Evolutionary conservation across 1,140 invertebrate genomes (phyloP), one percentile per base, ranked within the genome.

Genomic region (Drosophila ironensis): DNA sequence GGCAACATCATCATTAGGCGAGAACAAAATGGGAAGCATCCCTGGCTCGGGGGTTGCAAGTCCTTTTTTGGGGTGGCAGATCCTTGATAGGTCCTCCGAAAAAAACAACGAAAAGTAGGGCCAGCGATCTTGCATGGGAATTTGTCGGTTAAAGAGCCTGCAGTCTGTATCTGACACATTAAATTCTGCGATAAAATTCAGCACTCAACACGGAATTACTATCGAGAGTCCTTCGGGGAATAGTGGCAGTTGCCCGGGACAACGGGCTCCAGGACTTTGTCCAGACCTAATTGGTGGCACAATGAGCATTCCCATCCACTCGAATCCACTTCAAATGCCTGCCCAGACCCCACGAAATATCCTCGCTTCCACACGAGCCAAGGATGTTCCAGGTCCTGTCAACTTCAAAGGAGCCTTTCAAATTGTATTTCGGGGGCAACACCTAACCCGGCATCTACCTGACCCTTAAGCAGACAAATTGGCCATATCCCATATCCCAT

Each of bases 321-420:
- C 19, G 20, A 47, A 61, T 61, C 40, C 54, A 48, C 56, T 63
- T 63, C 44, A 48, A 48, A 47, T 47, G 4, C 28, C 4, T n/a
- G n/a, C n/a, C 19, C 20, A 56, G 16, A 22, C 16, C 20, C 20
- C 20, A 22, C 20, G 20, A 3, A 22, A 19, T 19, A 6, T 4
- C 42, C 52, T 9, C 7, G 0, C 20, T 2, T 24, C 28, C 59
- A 61, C 59, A 61, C 59, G 59, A 61, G 59, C 59, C 59, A 61
- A 61, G 59, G 37, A 33, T 41, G 24, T 25, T 35, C 42, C 61
- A 54, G 25, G 25, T 27, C 25, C 67, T 82, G 72, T 68, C 72
- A 73, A 82, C 73, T 73, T 82, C 78, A 82, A 82, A 82, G 60
- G 63, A 53, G 56, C 69, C 78, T 84, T 82, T 81, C 52, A 73